phyloP scores from a whole-genome alignment of 2,113 vertebrate species.

The Syngnathus floridae region DNA sequence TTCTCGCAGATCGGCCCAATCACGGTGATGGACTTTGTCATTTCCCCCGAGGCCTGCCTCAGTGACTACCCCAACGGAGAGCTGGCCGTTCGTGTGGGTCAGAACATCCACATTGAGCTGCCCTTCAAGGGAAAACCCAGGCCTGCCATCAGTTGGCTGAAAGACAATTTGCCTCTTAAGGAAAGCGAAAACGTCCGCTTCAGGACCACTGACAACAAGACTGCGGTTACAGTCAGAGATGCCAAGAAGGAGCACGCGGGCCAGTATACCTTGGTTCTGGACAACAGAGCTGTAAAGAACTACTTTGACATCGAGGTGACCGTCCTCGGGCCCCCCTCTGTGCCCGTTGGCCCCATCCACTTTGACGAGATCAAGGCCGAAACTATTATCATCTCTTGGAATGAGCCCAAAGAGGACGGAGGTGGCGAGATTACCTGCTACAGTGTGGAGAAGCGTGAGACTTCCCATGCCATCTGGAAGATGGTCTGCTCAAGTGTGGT shows the following conservation, averaged over 20 bases:
- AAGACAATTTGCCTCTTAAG: slow-evolving; percentile 86
- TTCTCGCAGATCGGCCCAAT: slow-evolving; percentile 82
- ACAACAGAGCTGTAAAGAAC: slow-evolving; percentile 84
- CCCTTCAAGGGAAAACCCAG: slow-evolving; percentile 95
- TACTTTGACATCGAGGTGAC: slow-evolving; percentile 82
- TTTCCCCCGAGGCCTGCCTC: slow-evolving; percentile 86
- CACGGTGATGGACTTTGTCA: slow-evolving; percentile 85
- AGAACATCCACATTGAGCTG: slow-evolving; percentile 88
- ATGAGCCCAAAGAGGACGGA: slow-evolving; percentile 85
- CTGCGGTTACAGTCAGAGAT: slow-evolving; percentile 84
- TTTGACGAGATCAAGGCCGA: slow-evolving; percentile 96
- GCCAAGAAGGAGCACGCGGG: slow-evolving; percentile 89
- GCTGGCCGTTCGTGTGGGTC: slow-evolving; percentile 85
- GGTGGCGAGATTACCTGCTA: slow-evolving; percentile 95
- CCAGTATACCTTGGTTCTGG: slow-evolving; percentile 90
- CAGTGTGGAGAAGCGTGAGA: slow-evolving; percentile 94
- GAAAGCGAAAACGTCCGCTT: slow-evolving; percentile 89
- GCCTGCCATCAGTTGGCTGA: slow-evolving; percentile 88
- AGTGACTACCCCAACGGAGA: slow-evolving; percentile 86
- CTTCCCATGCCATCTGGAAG: slow-evolving; percentile 93
- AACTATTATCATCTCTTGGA: slow-evolving; percentile 90
- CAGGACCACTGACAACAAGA: slow-evolving; percentile 91
- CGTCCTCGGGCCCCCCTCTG: slow-evolving; percentile 86
- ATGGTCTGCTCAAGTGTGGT: slow-evolving; percentile 93
- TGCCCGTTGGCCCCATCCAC: slow-evolving; percentile 84